These are phyloP conservation scores for Lacerta bilineata DNA, from an alignment of 2,797 vertebrate genomes.

Conservation along the genomic window DNA sequence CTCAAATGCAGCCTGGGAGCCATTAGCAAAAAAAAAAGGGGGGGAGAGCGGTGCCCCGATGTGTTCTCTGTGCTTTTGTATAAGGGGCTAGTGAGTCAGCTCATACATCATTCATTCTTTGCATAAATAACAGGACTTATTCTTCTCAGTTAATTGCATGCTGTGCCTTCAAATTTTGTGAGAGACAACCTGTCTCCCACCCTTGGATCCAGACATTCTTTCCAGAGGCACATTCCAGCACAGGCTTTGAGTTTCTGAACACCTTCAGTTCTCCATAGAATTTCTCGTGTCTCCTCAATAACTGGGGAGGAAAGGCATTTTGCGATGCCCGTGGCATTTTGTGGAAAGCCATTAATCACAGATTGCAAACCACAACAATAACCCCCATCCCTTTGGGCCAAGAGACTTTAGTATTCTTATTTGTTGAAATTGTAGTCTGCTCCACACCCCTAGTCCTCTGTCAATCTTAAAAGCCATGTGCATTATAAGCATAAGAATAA, in stretches of 20 bases:
- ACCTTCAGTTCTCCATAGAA: neutral
- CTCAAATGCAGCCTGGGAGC: constrained; percentile 17
- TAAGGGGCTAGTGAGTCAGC: constrained; percentile 21
- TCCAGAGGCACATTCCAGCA: constrained; percentile 1
- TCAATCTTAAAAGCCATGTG: neutral
- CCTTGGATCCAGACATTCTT: constrained; percentile 25
- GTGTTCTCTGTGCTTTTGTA: neutral
- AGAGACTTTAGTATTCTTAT: neutral
- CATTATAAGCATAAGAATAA: neutral
- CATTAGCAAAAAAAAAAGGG: neutral
- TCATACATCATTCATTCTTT: constrained; percentile 8
- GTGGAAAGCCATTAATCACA: constrained; percentile 22
- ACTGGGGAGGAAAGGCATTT: neutral
- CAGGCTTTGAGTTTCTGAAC: constrained; percentile 17
- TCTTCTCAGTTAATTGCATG: constrained; percentile 45
- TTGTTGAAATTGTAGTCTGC: neutral
- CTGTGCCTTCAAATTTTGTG: constrained; percentile 29
- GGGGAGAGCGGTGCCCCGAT: constrained; percentile 3
- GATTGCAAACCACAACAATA: neutral
- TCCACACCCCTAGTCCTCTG: neutral
- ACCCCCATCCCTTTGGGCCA: too few species aligned
- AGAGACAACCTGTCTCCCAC: constrained; percentile 18
- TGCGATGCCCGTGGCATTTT: neutral
- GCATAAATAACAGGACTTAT: neutral
- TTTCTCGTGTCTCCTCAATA: constrained; percentile 12